Conservation (phyloP, 2,113 vertebrate genomes). For the Neolamprologus kungweensis region DNA sequence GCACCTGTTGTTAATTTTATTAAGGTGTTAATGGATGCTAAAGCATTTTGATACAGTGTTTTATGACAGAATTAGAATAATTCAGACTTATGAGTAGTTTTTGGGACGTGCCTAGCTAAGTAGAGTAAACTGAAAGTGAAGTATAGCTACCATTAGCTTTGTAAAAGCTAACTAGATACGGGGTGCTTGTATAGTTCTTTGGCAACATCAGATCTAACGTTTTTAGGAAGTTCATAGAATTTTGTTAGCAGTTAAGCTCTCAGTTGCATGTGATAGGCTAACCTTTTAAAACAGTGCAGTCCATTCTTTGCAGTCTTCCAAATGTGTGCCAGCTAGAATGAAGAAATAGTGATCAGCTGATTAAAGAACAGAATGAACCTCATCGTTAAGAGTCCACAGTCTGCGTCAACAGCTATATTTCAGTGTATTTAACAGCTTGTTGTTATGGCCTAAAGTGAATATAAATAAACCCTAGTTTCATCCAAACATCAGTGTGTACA, state of each 20-base stretch:
- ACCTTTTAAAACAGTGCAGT: not conserved
- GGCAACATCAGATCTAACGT: not conserved
- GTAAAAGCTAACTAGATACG: not conserved
- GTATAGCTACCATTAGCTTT: not conserved
- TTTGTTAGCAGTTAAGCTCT: not conserved
- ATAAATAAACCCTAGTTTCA: slow-evolving; percentile 28
- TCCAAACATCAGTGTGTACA: slow-evolving; percentile 37
- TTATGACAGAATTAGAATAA: not conserved
- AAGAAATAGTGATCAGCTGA: not conserved
- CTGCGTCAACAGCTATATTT: not conserved
- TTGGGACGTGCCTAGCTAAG: not conserved
- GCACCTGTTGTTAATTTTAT: not conserved
- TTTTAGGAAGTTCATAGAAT: not conserved
- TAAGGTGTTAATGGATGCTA: not conserved
- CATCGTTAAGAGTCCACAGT: not conserved
- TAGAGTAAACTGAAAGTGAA: not conserved
- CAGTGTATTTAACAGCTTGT: slow-evolving; percentile 23
- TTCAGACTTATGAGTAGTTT: not conserved
- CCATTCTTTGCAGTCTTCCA: not conserved
- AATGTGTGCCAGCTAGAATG: not conserved
- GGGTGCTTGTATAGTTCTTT: not conserved
- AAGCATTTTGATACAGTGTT: not conserved
- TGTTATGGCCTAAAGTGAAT: not conserved
- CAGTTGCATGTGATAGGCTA: not conserved
- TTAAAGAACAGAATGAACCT: not conserved